Percentiles rank a stretch among this genome's conserved stretches.
Conservation (phyloP, 2,797 vertebrate species). For the Sphenopsis melanotis region DNA sequence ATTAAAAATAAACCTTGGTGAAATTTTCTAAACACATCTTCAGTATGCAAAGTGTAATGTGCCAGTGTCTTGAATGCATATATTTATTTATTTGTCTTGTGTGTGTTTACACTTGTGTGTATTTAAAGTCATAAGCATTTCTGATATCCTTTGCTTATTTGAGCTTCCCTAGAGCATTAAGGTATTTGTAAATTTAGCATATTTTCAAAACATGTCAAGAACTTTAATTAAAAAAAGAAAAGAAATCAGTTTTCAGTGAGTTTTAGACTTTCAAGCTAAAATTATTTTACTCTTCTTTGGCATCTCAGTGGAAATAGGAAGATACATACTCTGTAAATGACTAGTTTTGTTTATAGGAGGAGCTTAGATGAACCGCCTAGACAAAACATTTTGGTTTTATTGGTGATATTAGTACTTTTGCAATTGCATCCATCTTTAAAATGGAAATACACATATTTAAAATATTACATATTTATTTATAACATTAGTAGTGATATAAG, state of each 20-base stretch:
- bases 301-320: background rate
- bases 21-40: background rate
- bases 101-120: background rate
- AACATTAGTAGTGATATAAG: background rate
- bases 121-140: background rate
- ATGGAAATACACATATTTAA: background rate
- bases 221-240: background rate
- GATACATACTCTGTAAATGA: background rate
- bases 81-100: background rate
- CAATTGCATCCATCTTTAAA: background rate
- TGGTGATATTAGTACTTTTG: background rate
- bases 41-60: background rate
- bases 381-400: background rate
- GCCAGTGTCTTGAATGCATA: background rate
- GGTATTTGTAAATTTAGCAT: background rate
- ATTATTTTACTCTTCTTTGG: background rate
- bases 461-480: background rate
- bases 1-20: background rate
- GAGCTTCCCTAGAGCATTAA: background rate
- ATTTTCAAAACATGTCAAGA: background rate
- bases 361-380: background rate
- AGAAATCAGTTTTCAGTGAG: background rate
- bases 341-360: background rate
- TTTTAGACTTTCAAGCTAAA: background rate
- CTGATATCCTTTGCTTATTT: background rate